Evolutionary conservation across 2,113 vertebrate genomes (phyloP).

Genomic region (Siniperca chuatsi): DNA sequence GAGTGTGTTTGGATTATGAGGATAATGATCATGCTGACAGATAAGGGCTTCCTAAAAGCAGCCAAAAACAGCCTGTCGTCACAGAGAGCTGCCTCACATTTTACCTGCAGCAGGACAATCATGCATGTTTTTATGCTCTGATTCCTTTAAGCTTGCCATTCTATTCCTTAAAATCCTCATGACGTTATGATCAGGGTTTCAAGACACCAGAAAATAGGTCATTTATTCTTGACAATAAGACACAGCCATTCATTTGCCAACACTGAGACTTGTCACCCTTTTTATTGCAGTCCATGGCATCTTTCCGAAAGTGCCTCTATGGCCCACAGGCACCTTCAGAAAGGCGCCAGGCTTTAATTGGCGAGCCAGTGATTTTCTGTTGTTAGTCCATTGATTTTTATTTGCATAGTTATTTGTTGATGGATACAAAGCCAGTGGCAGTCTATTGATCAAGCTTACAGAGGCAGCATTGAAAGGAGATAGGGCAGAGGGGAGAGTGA

Average conservation of each 20-base stretch:
- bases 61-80: conserved; percentile 15
- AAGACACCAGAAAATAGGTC: not conserved
- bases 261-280: conserved; percentile 47
- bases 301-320: conserved; percentile 38
- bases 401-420: conserved; percentile 87
- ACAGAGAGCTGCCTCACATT: conserved; percentile 4
- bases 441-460: conserved; percentile 73
- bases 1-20: conserved; percentile 69
- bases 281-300: conserved; percentile 64
- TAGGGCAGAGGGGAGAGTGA: conserved; percentile 12
- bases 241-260: conserved; percentile 33
- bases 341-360: conserved; percentile 78
- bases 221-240: conserved; percentile 46
- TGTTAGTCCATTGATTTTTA: conserved; percentile 84
- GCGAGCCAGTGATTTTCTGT: conserved; percentile 83
- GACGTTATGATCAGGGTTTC: not conserved
- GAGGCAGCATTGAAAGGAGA: conserved; percentile 49
- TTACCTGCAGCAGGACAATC: conserved; percentile 21
- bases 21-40: conserved; percentile 64
- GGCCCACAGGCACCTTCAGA: not conserved
- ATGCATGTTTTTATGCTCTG: not conserved
- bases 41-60: conserved; percentile 56
- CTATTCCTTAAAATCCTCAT: conserved; percentile 7
- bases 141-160: not conserved
- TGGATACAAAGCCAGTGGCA: conserved; percentile 79